These are phyloP conservation scores for Athripsodes cinereus DNA, from an alignment of 2,888 invertebrate species.

Conservation along the genomic window DNA sequence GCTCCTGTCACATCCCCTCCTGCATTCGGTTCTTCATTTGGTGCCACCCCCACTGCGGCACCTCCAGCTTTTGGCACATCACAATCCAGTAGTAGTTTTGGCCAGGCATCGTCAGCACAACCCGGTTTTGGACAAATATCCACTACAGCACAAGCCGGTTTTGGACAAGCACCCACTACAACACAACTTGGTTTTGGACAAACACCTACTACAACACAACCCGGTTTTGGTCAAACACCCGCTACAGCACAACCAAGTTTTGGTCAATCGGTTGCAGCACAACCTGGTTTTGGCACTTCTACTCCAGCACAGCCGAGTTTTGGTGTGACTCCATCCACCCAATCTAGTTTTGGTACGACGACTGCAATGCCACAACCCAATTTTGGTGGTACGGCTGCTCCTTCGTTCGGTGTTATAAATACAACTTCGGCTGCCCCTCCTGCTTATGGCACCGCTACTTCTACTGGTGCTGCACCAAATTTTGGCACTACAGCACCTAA, in stretches of 20 bases:
- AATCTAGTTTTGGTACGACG: background rate
- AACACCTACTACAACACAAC: constrained; percentile 6
- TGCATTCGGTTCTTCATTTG: constrained; percentile 5
- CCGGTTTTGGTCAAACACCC: background rate
- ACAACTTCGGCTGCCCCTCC: background rate
- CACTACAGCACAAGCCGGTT: constrained; percentile 3
- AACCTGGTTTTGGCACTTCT: background rate
- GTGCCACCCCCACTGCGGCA: background rate
- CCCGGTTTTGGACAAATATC: background rate
- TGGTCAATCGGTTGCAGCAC: background rate
- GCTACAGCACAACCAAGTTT: background rate
- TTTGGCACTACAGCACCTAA: background rate
- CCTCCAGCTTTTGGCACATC: constrained; percentile 2
- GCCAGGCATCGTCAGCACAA: constrained; percentile 5
- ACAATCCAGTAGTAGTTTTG: background rate
- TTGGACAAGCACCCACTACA: background rate
- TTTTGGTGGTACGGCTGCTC: background rate
- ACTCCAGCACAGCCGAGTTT: background rate
- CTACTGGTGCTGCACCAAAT: background rate
- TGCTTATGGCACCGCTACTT: background rate
- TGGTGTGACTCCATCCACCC: background rate
- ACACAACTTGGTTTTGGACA: constrained; percentile 3
- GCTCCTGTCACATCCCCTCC: constrained; percentile 4
- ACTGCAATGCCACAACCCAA: background rate
- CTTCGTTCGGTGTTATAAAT: background rate